Base-by-base conservation (phyloP, 2,797 vertebrate species). In the Pseudomugil gertrudae region DNA sequence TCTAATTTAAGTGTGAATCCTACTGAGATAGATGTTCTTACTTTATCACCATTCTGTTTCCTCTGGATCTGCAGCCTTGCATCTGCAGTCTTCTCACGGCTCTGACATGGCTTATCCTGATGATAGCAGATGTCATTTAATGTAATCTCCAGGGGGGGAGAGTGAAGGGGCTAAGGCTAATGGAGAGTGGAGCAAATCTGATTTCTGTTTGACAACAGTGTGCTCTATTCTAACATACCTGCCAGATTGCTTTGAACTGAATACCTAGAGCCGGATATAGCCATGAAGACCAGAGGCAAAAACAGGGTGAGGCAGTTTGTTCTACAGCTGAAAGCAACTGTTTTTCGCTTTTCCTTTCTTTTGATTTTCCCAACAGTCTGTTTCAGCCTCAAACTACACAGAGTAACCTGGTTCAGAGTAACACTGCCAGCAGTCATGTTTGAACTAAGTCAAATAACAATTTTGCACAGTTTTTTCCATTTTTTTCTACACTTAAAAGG, bases 61-160 rank as follows among this genome's bases (percentile, higher is more conserved):
- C 69, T 54, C 63, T 36, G 45, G 82, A 83, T 80, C 81, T 74
- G 80, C 6, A 57, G 70, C 50, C 64, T 29, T 3, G 61, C 78
- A 83, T 92, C 77, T 65, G 79, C 65, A 90, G 86, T 87, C 83
- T 38, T 4, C 76, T 90, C 85, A 85, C 79, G 67, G 55, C 64
- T 80, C 76, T 79, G 80, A 87, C 86, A 85, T 66, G 65, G 88
- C 87, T 90, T 80, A 90, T 83, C 78, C 87, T 76, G 89, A 91
- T 87, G 90, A 91, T 90, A 89, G 85, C 87, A 90, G 87, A 90
- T 91, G 91, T 89, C 84, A 84, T 90, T 94, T 93, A 91, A 90
- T 89, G 88, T 89, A 88, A 89, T 92, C 85, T 84, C 80, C 26
- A 27, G 76, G 83, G 40, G 72, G 71, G 72, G 66, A 3, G 66